Base-by-base conservation (phyloP, 2,888 invertebrate genomes). In the Agonopterix arenella region DNA sequence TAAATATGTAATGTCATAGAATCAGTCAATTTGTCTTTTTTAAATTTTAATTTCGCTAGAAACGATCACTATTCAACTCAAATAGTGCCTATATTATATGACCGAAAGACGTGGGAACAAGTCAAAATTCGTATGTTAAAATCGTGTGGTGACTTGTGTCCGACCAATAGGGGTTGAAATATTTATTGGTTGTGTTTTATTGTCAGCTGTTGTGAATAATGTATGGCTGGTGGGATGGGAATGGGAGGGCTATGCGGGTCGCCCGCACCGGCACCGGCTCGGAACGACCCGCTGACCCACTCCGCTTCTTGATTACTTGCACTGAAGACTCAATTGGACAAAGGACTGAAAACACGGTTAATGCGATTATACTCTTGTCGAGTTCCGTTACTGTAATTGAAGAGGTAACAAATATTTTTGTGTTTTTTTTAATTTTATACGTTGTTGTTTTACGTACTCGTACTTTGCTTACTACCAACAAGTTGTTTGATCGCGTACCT, bases 211-310 rank as follows among this genome's bases (percentile, higher is more conserved):
- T 68, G 68, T 66, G 62, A 70, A 80, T 75, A 77, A 82, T 77
- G 77, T 74, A 75, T 66, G 2, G 13, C 13, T 38, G 45, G 16
- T 71, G 73, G 66, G 62, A 76, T 70, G 73, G 73, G 71, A 74
- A 51, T 54, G 53, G 53, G 43, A 4, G 43, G 51, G 58, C 53
- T 57, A 64, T 65, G 61, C 64, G 66, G 63, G 65, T 52, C 59
- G 64, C 49, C 53, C 65, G 62, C 52, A 61, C 40, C 53, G 52
- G 49, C 58, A 54, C 47, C 56, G 58, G 58, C 51, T 43, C 70
- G 75, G 71, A 69, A 69, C 78, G 83, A 70, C 85, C 84, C 73
- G 71, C 57, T 85, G 83, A 84, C 88, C 86, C 76, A 86, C 73
- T 40, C 40, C 40, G 9, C 4, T n/a, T 70, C 74, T 73, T 80